phyloP scores from a whole-genome alignment of 1,140 invertebrate genomes.

The Adoxophyes honmai region DNA sequence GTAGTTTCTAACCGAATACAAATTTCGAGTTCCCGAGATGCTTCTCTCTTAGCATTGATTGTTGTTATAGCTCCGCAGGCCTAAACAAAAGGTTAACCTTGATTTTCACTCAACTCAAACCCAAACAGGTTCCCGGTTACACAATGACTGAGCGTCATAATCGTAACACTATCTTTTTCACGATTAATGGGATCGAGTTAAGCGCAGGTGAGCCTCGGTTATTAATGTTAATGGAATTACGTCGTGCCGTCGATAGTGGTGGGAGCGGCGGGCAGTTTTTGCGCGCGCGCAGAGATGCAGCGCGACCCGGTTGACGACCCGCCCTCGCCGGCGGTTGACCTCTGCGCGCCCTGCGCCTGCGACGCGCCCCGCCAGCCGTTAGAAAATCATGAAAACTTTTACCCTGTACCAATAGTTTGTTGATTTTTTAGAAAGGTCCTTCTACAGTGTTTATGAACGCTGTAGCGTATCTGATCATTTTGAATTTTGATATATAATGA shows the following conservation, averaged over 20 bases:
- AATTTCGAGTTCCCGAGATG: no score
- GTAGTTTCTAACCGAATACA: no score
- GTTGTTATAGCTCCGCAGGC: not conserved
- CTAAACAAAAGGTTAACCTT: not conserved
- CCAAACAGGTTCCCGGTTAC: not conserved
- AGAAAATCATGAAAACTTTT: no score
- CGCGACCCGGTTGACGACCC: conserved; percentile 51
- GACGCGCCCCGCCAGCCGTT: no score
- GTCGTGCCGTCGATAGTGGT: conserved; percentile 33
- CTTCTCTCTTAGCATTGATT: no score
- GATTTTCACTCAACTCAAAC: not conserved
- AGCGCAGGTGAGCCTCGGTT: conserved; percentile 12
- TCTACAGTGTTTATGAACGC: no score
- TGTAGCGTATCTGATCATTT: no score
- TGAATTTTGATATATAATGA: no score
- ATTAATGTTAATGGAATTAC: conserved; percentile 40
- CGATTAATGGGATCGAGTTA: conserved; percentile 5
- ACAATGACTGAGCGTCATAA: conserved; percentile 4
- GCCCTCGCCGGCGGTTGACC: conserved; percentile 53
- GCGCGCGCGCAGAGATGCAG: conserved; percentile 50
- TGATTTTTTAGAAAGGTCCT: no score
- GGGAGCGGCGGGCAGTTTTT: conserved; percentile 43
- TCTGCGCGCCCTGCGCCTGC: conserved; percentile 18
- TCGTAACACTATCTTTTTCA: conserved; percentile 8
- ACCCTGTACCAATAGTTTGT: no score